phyloP scores from a whole-genome alignment of 2,888 invertebrate genomes.

The Branchipolynoe longqiensis region DNA sequence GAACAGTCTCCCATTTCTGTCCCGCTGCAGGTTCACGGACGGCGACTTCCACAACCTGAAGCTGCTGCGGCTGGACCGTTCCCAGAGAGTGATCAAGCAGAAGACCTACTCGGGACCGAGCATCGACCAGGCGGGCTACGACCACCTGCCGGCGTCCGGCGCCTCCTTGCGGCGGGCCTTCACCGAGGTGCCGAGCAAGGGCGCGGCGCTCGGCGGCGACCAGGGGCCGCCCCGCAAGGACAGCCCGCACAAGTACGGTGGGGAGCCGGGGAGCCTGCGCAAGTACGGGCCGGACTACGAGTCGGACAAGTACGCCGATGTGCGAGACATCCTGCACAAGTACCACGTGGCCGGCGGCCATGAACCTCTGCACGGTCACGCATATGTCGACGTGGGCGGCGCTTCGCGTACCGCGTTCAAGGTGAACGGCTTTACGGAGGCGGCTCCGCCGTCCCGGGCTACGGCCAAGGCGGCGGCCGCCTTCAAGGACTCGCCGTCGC shows the following conservation, averaged over 20 bases:
- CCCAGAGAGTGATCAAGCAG: conserved; percentile 71
- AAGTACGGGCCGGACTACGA: neutral
- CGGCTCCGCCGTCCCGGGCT: neutral
- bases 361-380: too few species aligned
- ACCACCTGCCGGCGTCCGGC: neutral
- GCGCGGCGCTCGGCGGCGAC: too few species aligned
- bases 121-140: conserved; percentile 19
- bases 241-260: too few species aligned
- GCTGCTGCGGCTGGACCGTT: conserved; percentile 70
- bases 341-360: too few species aligned
- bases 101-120: conserved; percentile 70
- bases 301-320: neutral
- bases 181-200: neutral
- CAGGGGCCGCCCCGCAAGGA: too few species aligned
- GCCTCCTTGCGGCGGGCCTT: conserved; percentile 12
- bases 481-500: conserved; percentile 55
- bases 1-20: too few species aligned
- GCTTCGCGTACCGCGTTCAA: neutral
- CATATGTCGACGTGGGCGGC: too few species aligned
- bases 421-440: neutral
- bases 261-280: too few species aligned
- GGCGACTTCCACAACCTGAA: conserved; percentile 79
- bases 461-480: conserved; percentile 19
- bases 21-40: conserved; percentile 76
- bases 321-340: too few species aligned